Conservation (phyloP, 2,113 vertebrate genomes). For the Halichoerus grypus region DNA sequence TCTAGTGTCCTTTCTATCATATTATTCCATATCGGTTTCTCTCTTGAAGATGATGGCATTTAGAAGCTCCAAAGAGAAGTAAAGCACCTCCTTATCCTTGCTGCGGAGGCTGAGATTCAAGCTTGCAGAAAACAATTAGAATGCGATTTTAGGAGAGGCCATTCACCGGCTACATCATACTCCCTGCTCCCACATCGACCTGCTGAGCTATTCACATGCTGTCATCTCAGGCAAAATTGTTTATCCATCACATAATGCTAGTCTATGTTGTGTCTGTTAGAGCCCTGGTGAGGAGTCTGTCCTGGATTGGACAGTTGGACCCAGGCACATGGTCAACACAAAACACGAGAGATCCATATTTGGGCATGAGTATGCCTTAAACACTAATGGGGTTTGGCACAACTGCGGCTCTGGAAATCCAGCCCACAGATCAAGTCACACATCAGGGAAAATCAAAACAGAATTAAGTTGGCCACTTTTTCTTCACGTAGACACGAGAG, state of each 20-base stretch:
- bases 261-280: slow-evolving; percentile 84
- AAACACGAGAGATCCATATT: slow-evolving; percentile 78
- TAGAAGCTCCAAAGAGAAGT: neutral
- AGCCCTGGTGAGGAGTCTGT: slow-evolving; percentile 62
- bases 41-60: slow-evolving; percentile 25
- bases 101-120: slow-evolving; percentile 31
- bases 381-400: slow-evolving; percentile 73
- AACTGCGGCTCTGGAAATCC: slow-evolving; percentile 63
- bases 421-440: slow-evolving; percentile 79
- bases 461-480: slow-evolving; percentile 79
- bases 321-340: slow-evolving; percentile 73
- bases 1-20: neutral
- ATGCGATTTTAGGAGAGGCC: slow-evolving; percentile 54
- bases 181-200: slow-evolving; percentile 66
- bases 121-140: slow-evolving; percentile 60
- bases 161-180: slow-evolving; percentile 62
- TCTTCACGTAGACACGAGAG: slow-evolving; percentile 62
- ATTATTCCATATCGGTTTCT: neutral
- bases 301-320: slow-evolving; percentile 69
- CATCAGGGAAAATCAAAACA: slow-evolving; percentile 81
- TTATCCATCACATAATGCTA: slow-evolving; percentile 80
- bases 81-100: slow-evolving; percentile 21
- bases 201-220: slow-evolving; percentile 73
- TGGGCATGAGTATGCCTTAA: slow-evolving; percentile 72
- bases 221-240: slow-evolving; percentile 78